phyloP scores from a whole-genome alignment of 1,140 invertebrate species.

The Sycobia sp. region DNA sequence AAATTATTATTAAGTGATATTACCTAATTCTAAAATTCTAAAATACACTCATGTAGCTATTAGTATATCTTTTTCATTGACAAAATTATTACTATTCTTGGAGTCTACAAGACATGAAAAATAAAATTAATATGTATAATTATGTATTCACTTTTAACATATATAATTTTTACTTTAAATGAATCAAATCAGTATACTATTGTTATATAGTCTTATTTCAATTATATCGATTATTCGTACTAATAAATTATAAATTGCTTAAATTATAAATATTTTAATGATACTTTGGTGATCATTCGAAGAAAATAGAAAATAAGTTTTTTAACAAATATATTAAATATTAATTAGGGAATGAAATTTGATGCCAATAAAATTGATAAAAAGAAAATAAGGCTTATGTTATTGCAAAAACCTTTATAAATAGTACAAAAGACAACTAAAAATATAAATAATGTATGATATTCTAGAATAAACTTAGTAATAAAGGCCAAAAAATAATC shows the following conservation, averaged over 20 bases:
- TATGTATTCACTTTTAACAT: conserved; percentile 10
- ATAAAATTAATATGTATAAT: conserved; percentile 1
- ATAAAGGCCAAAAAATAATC: conserved; percentile 17
- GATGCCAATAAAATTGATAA: conserved; percentile 6
- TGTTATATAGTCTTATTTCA: no score
- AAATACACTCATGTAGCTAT: no score
- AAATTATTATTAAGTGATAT: conserved; percentile 13
- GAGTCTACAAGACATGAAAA: conserved; percentile 15
- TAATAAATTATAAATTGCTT: background rate
- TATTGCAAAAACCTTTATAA: conserved; percentile 48
- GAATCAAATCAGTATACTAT: no score
- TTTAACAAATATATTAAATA: conserved; percentile 28
- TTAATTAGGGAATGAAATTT: no score
- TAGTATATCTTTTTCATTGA: no score
- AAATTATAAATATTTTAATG: background rate
- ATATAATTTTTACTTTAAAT: background rate
- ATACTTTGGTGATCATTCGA: background rate
- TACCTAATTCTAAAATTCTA: no score
- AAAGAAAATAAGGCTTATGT: conserved; percentile 19
- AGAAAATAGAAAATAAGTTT: conserved; percentile 1
- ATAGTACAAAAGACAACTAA: conserved; percentile 22
- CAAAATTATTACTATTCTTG: conserved; percentile 23
- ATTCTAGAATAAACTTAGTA: conserved; percentile 12
- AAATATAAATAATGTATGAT: conserved; percentile 24
- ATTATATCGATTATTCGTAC: background rate